Conservation (phyloP, 2,888 invertebrate species). For the Caenorhabditis plicata region DNA sequence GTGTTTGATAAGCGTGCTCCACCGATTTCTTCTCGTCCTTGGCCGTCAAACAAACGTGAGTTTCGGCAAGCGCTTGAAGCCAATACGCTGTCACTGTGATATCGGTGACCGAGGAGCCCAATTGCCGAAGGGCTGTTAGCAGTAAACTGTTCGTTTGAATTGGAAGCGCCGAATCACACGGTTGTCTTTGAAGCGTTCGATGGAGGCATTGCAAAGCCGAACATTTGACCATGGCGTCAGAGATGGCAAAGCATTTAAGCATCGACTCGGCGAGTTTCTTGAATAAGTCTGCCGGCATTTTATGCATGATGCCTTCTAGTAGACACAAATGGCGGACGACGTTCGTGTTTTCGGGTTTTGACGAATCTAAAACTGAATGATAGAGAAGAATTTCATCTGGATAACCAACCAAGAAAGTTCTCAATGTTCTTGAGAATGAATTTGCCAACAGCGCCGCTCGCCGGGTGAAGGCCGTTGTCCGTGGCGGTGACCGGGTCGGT, state of each 20-base stretch:
- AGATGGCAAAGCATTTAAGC: slow-evolving; percentile 45
- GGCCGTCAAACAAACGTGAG: slow-evolving; percentile 55
- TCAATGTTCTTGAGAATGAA: slow-evolving; percentile 44
- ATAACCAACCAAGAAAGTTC: slow-evolving; percentile 28
- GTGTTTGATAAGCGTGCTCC: slow-evolving; percentile 42
- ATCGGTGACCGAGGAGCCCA: slow-evolving; percentile 45
- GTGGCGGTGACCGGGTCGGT: slow-evolving; percentile 58
- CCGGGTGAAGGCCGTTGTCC: slow-evolving; percentile 55
- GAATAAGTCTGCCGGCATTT: slow-evolving; percentile 53
- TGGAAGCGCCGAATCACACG: slow-evolving; percentile 52
- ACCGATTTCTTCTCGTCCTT: slow-evolving; percentile 41
- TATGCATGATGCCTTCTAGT: slow-evolving; percentile 60
- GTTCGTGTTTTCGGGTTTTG: slow-evolving; percentile 37
- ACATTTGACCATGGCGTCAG: slow-evolving; percentile 54
- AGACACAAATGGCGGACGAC: slow-evolving; percentile 53
- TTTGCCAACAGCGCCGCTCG: slow-evolving; percentile 46
- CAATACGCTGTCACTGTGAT: slow-evolving; percentile 57
- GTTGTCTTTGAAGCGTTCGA: slow-evolving; percentile 52
- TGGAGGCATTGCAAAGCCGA: slow-evolving; percentile 57
- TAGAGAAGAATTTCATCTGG: background rate
- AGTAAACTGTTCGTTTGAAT: slow-evolving; percentile 50
- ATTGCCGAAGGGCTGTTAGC: slow-evolving; percentile 42
- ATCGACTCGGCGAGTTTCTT: slow-evolving; percentile 48
- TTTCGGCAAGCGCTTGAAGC: slow-evolving; percentile 57
- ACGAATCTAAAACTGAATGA: slow-evolving; percentile 20